Conservation (phyloP, 2,113 vertebrate species). For the Oncorhynchus gorbuscha region DNA sequence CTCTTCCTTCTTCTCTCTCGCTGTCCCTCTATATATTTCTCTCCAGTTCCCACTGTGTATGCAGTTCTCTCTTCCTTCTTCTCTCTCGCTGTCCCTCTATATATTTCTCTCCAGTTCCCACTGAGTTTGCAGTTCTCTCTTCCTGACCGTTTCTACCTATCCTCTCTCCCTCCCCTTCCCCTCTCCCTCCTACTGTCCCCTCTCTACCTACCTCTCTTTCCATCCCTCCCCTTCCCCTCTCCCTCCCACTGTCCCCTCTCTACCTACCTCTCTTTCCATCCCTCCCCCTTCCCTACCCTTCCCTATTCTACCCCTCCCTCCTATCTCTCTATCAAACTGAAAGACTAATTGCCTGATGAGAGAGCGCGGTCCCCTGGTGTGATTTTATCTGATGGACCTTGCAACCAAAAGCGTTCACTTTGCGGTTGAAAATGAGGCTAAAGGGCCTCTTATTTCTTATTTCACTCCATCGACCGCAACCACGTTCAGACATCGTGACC, state of each 20-base stretch:
- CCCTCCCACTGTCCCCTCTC: neutral
- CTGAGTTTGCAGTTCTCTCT: no score
- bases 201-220: slow-evolving; percentile 9
- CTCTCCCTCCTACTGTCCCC: neutral
- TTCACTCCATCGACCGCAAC: neutral
- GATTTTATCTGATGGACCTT: neutral
- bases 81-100: slow-evolving; percentile 30
- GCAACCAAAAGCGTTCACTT: neutral
- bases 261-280: slow-evolving; percentile 17
- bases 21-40: no score
- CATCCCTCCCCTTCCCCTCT: neutral
- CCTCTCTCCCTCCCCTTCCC: no score
- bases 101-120: neutral
- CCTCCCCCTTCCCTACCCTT: neutral
- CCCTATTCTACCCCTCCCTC: neutral
- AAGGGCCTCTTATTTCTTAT: neutral
- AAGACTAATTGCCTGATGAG: neutral
- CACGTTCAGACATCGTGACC: no score
- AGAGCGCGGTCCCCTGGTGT: neutral
- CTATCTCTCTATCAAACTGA: neutral
- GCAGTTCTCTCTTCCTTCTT: no score
- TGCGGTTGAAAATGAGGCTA: neutral
- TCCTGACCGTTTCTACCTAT: no score
- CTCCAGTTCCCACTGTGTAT: no score
- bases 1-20: no score